These are phyloP conservation scores for Chloroceryle amazona DNA, from an alignment of 2,797 vertebrate species.

Conservation along the genomic window DNA sequence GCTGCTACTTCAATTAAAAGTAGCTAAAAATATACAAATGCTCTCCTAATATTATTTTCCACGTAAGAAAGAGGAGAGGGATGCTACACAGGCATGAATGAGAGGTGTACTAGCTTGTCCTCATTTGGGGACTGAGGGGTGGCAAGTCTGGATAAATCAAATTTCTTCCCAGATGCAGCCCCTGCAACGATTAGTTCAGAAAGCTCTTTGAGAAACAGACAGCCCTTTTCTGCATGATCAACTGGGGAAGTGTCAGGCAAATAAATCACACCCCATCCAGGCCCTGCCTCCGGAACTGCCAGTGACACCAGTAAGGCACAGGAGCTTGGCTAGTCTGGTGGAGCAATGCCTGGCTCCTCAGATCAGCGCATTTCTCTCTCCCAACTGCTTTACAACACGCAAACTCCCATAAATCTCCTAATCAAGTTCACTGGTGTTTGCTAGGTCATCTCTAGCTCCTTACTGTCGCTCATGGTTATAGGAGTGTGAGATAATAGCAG, in stretches of 20 bases:
- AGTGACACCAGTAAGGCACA: neutral
- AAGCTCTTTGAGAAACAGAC: neutral
- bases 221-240: neutral
- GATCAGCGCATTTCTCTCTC: neutral
- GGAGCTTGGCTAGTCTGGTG: neutral
- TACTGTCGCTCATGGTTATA: neutral
- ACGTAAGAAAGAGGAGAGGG: neutral
- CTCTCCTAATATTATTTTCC: neutral
- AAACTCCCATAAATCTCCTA: neutral
- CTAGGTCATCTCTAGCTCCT: neutral
- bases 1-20: conserved; percentile 44
- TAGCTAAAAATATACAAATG: conserved; percentile 45
- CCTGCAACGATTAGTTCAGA: neutral
- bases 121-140: neutral
- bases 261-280: neutral
- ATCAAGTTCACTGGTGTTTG: neutral
- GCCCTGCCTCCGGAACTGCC: neutral
- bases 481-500: neutral
- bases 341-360: neutral
- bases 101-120: neutral
- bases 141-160: neutral
- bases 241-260: neutral
- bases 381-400: neutral
- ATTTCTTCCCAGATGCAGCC: neutral
- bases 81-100: conserved; percentile 5